A percentile compares a stretch with the other conserved stretches of the same genome.
Conservation (phyloP, 2,113 vertebrate species). For the Tautogolabrus adspersus region DNA sequence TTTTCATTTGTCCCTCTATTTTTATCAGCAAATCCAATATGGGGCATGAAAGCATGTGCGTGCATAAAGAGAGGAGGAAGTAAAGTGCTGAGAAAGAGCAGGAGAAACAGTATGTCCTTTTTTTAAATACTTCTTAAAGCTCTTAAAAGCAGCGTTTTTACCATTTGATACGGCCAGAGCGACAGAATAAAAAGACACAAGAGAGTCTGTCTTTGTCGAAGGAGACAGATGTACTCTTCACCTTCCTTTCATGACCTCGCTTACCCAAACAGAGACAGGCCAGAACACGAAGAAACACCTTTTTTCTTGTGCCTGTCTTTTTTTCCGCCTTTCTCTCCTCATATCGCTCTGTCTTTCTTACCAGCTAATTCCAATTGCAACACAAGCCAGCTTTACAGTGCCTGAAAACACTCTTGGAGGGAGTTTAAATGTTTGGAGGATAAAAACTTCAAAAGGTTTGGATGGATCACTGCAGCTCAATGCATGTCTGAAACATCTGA, state of each 20-base stretch:
- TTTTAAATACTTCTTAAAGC: conserved; percentile 20
- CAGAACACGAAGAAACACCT: conserved; percentile 20
- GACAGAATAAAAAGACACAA: background rate
- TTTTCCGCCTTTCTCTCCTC: background rate
- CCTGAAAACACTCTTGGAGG: conserved; percentile 12
- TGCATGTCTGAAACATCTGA: conserved; percentile 24
- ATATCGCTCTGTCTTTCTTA: conserved; percentile 8
- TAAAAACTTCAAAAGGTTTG: conserved; percentile 63
- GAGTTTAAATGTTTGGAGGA: conserved; percentile 37
- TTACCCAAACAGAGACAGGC: conserved; percentile 37
- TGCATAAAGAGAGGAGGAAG: conserved; percentile 33
- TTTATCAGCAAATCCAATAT: conserved; percentile 58
- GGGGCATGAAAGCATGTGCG: conserved; percentile 50
- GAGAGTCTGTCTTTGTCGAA: conserved; percentile 24
- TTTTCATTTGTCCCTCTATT: conserved; percentile 40
- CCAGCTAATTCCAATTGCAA: conserved; percentile 21
- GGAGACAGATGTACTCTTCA: conserved; percentile 37
- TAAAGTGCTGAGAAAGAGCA: conserved; percentile 13
- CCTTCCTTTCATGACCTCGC: conserved; percentile 40
- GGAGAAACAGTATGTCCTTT: background rate
- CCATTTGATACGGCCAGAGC: conserved; percentile 10
- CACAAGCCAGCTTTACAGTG: background rate
- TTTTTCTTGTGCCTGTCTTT: no score
- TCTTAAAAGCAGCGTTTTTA: conserved; percentile 47
- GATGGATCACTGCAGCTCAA: conserved; percentile 41